phyloP scores from a whole-genome alignment of 2,888 invertebrate genomes.

The Apamea monoglypha region DNA sequence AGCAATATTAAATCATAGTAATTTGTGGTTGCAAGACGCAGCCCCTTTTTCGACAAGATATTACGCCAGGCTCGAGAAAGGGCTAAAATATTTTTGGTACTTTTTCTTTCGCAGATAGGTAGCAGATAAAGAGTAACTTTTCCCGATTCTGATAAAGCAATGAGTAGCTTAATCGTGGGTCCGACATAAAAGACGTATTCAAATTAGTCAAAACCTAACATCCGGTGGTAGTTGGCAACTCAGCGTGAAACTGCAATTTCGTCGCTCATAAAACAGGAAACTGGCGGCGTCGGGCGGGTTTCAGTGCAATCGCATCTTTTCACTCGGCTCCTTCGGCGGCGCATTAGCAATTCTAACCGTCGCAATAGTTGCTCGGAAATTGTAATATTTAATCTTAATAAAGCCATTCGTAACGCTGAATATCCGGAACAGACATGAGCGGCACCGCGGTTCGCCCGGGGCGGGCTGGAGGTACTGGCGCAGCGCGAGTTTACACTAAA shows the following conservation, averaged over 20 bases:
- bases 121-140: conserved; percentile 58
- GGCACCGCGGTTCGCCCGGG: conserved; percentile 76
- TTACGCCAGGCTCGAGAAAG: conserved; percentile 76
- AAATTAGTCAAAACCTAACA: conserved; percentile 80
- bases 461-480: conserved; percentile 74
- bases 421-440: conserved; percentile 84
- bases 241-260: conserved; percentile 85
- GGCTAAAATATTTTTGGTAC: conserved; percentile 75
- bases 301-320: conserved; percentile 86
- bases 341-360: conserved; percentile 87
- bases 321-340: conserved; percentile 80
- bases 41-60: conserved; percentile 82
- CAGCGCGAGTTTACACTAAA: conserved; percentile 78
- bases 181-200: conserved; percentile 75
- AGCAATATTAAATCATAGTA: conserved; percentile 91
- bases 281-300: conserved; percentile 74
- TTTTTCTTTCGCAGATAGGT: conserved; percentile 74
- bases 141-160: conserved; percentile 27
- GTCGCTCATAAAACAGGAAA: conserved; percentile 85
- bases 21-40: conserved; percentile 88
- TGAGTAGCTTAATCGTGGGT: conserved; percentile 48
- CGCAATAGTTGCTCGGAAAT: conserved; percentile 86
- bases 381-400: conserved; percentile 89
- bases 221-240: conserved; percentile 76
- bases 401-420: conserved; percentile 87